A percentile compares a stretch with the other conserved stretches of the same genome.
Conservation (phyloP, 2,888 invertebrate genomes). For the Drosophila picticornis region DNA sequence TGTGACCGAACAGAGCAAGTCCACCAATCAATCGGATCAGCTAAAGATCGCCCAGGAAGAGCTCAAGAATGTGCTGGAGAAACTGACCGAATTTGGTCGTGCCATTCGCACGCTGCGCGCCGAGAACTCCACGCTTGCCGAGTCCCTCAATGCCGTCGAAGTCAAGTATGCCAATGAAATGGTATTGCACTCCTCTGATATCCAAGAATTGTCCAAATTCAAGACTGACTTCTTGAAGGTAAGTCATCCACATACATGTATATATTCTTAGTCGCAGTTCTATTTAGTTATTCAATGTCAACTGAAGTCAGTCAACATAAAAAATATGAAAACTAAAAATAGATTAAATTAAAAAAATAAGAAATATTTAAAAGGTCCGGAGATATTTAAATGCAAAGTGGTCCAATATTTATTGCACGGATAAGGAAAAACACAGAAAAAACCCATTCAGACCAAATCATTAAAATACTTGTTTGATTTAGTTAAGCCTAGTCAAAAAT, state of each 20-base stretch:
- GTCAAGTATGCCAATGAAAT: slow-evolving; percentile 93
- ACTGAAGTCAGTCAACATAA: background rate
- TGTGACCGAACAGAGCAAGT: slow-evolving; percentile 86
- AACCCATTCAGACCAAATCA: background rate
- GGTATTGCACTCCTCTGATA: slow-evolving; percentile 91
- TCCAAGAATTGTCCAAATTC: slow-evolving; percentile 88
- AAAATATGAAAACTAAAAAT: background rate
- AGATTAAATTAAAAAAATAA: background rate
- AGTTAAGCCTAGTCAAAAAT: background rate
- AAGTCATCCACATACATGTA: slow-evolving; percentile 49
- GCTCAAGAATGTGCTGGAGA: slow-evolving; percentile 87
- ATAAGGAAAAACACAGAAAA: background rate
- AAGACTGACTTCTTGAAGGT: slow-evolving; percentile 88
- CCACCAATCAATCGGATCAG: slow-evolving; percentile 85
- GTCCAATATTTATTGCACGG: background rate
- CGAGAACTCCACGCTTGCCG: slow-evolving; percentile 88
- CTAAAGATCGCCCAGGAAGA: slow-evolving; percentile 88
- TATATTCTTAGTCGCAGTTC: background rate
- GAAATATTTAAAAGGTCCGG: background rate
- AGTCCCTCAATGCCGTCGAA: slow-evolving; percentile 89
- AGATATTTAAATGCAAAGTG: background rate
- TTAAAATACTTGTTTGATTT: background rate
- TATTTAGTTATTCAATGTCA: background rate
- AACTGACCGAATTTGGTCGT: slow-evolving; percentile 87
- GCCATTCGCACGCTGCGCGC: slow-evolving; percentile 88